Base-by-base conservation (phyloP, 2,888 invertebrate species). In the Drosophila rellima region DNA sequence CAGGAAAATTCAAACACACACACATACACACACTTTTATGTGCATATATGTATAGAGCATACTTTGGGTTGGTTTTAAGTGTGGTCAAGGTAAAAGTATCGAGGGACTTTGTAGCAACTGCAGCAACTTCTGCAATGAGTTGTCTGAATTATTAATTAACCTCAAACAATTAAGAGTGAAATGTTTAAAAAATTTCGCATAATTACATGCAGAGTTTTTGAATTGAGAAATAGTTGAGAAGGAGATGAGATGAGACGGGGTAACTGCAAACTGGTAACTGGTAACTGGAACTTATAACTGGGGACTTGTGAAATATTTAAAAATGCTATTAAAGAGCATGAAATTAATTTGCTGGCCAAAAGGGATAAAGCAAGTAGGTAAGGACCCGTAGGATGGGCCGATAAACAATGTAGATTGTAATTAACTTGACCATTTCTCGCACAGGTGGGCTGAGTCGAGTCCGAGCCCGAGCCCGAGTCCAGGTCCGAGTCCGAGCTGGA, bases 361-460 rank as follows among this genome's bases (percentile, higher is more conserved):
- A 57, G 20, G 61, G 23, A 52, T 52, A 60, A 52, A 54, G 45
- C 50, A 65, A 26, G 11, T 33, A 15, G 45, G 26, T 17, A 23
- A 3, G 33, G 18, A 11, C 17, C 44, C 52, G 45, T 10, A 57
- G 60, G 48, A 59, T 47, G 64, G 50, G 62, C 69, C 75, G 81
- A 85, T 88, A 85, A 88, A 82, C 89, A 87, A 88, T 87, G 86
- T 80, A 82, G 83, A 85, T 79, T 82, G 88, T 89, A 89, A 87
- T 87, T 87, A 89, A 89, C 89, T 70, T 75, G 85, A 72, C 78
- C 84, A 70, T 59, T 50, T 33, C 42, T 37, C 44, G 48, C 42
- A 54, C 72, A 68, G 57, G 45, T 72, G 68, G 37, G 7, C 44
- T 23, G 60, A 57, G 39, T 20, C n/a, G n/a, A n/a, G n/a, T n/a